Percentiles rank a stretch among this genome's conserved stretches.
Conservation (phyloP, 2,113 vertebrate genomes). For the Heptranchias perlo region DNA sequence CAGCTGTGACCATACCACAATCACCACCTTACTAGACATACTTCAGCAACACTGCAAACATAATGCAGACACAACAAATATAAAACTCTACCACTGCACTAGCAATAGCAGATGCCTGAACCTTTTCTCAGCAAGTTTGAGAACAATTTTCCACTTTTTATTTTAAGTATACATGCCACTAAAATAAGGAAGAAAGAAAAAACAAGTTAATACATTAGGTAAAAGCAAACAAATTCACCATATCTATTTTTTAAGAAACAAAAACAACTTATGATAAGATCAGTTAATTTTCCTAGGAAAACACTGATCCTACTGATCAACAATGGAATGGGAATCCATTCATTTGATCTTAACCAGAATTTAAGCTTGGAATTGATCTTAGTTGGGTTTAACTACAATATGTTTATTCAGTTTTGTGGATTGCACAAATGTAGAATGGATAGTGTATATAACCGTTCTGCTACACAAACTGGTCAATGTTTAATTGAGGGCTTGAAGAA, state of each 20-base stretch:
- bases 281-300: background rate
- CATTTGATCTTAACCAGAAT: background rate
- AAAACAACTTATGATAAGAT: background rate
- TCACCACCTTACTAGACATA: constrained; percentile 45
- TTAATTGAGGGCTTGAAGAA: background rate
- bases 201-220: background rate
- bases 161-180: background rate
- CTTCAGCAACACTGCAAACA: constrained; percentile 41
- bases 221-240: background rate
- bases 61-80: constrained; percentile 40
- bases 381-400: background rate
- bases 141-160: background rate
- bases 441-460: background rate
- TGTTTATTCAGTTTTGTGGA: background rate
- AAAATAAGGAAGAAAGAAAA: background rate
- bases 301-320: background rate
- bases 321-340: background rate
- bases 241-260: background rate
- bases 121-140: background rate
- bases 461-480: background rate
- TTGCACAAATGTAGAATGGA: background rate
- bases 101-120: background rate
- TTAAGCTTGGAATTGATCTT: background rate
- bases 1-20: constrained; percentile 65
- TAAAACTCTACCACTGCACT: background rate